Percentiles rank a stretch among this genome's conserved stretches.
Evolutionary conservation across 1,140 invertebrate genomes (phyloP).

Genomic region (Zaprionus camerounensis): DNA sequence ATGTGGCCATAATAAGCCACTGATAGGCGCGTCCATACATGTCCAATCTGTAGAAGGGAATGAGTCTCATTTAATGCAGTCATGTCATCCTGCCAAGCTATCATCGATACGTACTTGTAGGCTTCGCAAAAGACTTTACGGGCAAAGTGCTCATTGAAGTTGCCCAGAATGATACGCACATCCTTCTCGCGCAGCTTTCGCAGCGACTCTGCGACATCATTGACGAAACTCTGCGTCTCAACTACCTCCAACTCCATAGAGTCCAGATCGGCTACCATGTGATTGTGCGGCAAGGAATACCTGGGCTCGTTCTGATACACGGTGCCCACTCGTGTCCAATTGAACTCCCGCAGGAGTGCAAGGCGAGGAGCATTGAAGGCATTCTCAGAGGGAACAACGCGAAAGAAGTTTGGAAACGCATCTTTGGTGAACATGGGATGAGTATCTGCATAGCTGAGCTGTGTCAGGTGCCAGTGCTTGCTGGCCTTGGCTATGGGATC

Average conservation of each 20-base stretch:
- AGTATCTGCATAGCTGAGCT: conserved; percentile 99
- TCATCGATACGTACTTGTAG: conserved; percentile 86
- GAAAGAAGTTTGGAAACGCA: conserved; percentile 98
- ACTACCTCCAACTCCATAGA: conserved; percentile 91
- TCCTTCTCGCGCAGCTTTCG: conserved; percentile 96
- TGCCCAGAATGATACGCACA: conserved; percentile 97
- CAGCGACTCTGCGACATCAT: conserved; percentile 93
- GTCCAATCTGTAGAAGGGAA: conserved; percentile 86
- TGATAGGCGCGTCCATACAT: conserved; percentile 97
- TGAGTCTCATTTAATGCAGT: background rate
- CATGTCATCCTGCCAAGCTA: background rate
- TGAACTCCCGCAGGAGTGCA: conserved; percentile 94
- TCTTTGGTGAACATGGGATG: conserved; percentile 98
- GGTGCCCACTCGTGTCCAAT: conserved; percentile 98
- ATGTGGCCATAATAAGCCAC: conserved; percentile 98
- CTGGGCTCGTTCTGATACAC: conserved; percentile 98
- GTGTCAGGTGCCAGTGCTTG: conserved; percentile 97
- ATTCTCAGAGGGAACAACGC: conserved; percentile 97
- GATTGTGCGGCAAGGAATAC: conserved; percentile 96
- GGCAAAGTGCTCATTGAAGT: conserved; percentile 98
- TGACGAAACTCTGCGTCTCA: conserved; percentile 97
- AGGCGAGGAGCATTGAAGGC: conserved; percentile 97
- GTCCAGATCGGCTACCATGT: conserved; percentile 95
- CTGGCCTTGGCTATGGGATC: conserved; percentile 99
- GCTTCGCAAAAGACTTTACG: conserved; percentile 97